phyloP scores from a whole-genome alignment of 2,797 vertebrate genomes.

The Pogonophryne albipinna region DNA sequence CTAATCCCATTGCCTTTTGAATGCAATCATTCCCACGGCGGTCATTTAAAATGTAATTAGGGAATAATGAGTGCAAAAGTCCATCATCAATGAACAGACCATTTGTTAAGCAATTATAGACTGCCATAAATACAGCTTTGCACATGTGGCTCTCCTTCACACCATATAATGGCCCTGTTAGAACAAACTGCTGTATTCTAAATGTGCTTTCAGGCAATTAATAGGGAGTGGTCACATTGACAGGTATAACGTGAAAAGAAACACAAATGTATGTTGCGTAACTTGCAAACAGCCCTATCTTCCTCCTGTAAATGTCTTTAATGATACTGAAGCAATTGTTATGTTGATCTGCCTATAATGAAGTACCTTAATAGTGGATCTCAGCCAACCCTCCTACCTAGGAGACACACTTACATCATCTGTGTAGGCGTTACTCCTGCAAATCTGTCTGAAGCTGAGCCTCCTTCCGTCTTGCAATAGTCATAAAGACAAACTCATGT shows the following conservation, averaged over 20 bases:
- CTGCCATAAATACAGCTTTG: conserved; percentile 64
- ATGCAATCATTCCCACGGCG: conserved; percentile 61
- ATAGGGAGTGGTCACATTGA: conserved; percentile 39
- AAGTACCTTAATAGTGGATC: conserved; percentile 51
- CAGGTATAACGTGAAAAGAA: conserved; percentile 25
- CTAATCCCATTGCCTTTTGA: conserved; percentile 49
- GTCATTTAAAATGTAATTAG: conserved; percentile 80
- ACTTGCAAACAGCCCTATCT: conserved; percentile 22
- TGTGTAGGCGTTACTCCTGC: conserved; percentile 69
- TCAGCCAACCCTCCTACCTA: conserved; percentile 59
- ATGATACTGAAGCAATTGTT: conserved; percentile 42
- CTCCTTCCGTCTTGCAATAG: conserved; percentile 44
- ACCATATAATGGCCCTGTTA: conserved; percentile 41
- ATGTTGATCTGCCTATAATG: conserved; percentile 44
- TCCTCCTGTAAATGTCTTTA: conserved; percentile 20
- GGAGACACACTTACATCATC: conserved; percentile 67
- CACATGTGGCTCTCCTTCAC: conserved; percentile 52
- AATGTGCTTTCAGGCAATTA: conserved; percentile 53
- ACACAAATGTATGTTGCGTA: conserved; percentile 14
- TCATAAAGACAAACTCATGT: conserved; percentile 34
- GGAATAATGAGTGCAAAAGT: conserved; percentile 68
- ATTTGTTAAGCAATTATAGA: conserved; percentile 75
- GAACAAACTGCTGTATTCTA: conserved; percentile 32
- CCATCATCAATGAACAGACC: conserved; percentile 73
- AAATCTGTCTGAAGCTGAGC: conserved; percentile 59